phyloP scores from a whole-genome alignment of 2,888 invertebrate species.

The Noctua pronuba region DNA sequence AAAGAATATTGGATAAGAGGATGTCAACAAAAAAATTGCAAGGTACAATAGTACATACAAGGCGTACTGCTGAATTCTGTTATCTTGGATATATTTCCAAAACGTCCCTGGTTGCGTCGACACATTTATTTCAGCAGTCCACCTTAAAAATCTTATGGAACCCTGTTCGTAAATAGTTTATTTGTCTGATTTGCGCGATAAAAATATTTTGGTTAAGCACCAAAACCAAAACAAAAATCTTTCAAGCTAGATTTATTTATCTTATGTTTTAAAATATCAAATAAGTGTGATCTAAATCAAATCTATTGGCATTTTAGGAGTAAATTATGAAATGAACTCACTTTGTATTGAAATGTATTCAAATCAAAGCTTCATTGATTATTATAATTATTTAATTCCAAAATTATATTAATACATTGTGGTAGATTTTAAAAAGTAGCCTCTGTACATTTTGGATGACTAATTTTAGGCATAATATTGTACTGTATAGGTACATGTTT shows the following conservation, averaged over 20 bases:
- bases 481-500: slow-evolving; percentile 66
- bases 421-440: slow-evolving; percentile 55
- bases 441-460: slow-evolving; percentile 64
- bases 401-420: slow-evolving; percentile 7
- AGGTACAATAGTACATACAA: slow-evolving; percentile 4
- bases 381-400: slow-evolving; percentile 31
- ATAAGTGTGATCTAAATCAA: slow-evolving; percentile 30
- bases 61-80: slow-evolving; percentile 34
- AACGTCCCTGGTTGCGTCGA: not conserved
- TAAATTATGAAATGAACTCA: slow-evolving; percentile 34
- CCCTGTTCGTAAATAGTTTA: slow-evolving; percentile 9
- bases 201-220: not conserved
- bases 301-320: slow-evolving; percentile 29
- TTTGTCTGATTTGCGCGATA: slow-evolving; percentile 12
- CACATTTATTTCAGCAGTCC: slow-evolving; percentile 28
- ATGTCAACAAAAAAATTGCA: not conserved
- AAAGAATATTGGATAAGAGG: slow-evolving; percentile 12
- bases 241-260: slow-evolving; percentile 15
- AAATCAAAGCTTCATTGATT: slow-evolving; percentile 42
- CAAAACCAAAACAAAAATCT: slow-evolving; percentile 11
- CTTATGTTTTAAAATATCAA: slow-evolving; percentile 21
- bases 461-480: slow-evolving; percentile 57
- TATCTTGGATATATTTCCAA: not conserved
- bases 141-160: slow-evolving; percentile 33
- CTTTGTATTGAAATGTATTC: slow-evolving; percentile 44